Conservation (phyloP, 2,888 invertebrate species). For the Caenorhabditis macrosperma region DNA sequence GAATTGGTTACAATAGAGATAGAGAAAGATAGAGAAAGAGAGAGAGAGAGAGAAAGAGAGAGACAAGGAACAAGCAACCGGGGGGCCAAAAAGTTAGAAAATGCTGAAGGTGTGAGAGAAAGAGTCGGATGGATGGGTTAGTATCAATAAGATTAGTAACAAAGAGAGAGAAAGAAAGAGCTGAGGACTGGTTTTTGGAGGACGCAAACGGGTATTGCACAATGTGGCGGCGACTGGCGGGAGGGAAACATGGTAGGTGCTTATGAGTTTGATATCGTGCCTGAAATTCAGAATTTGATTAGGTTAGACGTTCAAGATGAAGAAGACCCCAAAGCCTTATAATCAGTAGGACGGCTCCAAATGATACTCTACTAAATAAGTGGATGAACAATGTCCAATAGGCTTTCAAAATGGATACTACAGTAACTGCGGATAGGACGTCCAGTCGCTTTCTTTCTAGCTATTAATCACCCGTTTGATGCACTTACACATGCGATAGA, state of each 20-base stretch:
- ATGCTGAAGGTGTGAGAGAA: slow-evolving; percentile 42
- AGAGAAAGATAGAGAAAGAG: slow-evolving; percentile 3
- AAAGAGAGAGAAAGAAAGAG: neutral
- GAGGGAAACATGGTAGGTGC: slow-evolving; percentile 36
- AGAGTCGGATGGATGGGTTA: neutral
- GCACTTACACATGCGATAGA: slow-evolving; percentile 76
- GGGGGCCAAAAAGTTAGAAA: slow-evolving; percentile 20
- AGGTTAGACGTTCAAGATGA: neutral
- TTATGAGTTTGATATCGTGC: slow-evolving; percentile 50
- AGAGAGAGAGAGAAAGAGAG: slow-evolving; percentile 12
- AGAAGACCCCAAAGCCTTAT: no score
- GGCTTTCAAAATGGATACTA: no score
- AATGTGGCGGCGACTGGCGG: slow-evolving; percentile 42
- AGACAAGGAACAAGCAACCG: neutral
- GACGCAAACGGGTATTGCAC: slow-evolving; percentile 41
- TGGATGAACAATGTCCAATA: no score
- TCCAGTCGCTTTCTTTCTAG: no score
- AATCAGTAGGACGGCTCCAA: no score
- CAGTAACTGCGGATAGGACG: no score
- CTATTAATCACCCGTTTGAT: no score
- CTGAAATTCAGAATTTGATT: slow-evolving; percentile 15
- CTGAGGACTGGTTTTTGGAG: slow-evolving; percentile 6
- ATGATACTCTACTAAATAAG: no score
- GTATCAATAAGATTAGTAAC: slow-evolving; percentile 18
- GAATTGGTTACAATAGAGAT: neutral